Evolutionary conservation across 2,888 invertebrate genomes (phyloP).

Genomic region (Caenorhabditis auriculariae): DNA sequence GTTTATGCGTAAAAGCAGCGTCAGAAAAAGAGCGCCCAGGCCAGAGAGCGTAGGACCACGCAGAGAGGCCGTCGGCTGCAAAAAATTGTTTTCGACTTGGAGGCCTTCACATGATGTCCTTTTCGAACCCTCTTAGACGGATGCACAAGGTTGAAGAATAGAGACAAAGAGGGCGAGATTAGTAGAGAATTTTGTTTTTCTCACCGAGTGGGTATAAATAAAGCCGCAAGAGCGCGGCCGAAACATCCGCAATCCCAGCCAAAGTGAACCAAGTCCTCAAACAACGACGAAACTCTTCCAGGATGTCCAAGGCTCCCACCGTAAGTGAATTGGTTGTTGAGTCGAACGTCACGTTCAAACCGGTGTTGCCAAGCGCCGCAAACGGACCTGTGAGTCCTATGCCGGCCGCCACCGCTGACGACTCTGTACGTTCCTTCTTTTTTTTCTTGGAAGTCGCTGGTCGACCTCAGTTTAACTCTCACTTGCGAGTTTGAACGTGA

Average conservation of each 20-base stretch:
- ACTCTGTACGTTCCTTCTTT: no score
- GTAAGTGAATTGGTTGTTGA: slow-evolving; percentile 47
- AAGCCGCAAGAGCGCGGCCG: no score
- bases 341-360: slow-evolving; percentile 38
- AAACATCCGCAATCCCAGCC: background rate
- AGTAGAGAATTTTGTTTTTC: no score
- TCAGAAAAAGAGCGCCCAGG: no score
- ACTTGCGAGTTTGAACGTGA: no score
- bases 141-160: no score
- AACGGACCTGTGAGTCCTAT: slow-evolving; percentile 17
- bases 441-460: no score
- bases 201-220: slow-evolving; percentile 26
- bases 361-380: slow-evolving; percentile 22
- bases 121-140: slow-evolving; percentile 12
- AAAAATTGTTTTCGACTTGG: slow-evolving; percentile 20
- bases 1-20: no score
- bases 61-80: no score
- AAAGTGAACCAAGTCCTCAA: slow-evolving; percentile 10
- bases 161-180: no score
- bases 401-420: slow-evolving; percentile 18
- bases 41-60: no score
- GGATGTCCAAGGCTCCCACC: slow-evolving; percentile 50
- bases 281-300: slow-evolving; percentile 25
- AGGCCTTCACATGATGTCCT: slow-evolving; percentile 22
- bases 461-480: no score